phyloP scores from a whole-genome alignment of 2,113 vertebrate genomes.

The Entelurus aequoreus region DNA sequence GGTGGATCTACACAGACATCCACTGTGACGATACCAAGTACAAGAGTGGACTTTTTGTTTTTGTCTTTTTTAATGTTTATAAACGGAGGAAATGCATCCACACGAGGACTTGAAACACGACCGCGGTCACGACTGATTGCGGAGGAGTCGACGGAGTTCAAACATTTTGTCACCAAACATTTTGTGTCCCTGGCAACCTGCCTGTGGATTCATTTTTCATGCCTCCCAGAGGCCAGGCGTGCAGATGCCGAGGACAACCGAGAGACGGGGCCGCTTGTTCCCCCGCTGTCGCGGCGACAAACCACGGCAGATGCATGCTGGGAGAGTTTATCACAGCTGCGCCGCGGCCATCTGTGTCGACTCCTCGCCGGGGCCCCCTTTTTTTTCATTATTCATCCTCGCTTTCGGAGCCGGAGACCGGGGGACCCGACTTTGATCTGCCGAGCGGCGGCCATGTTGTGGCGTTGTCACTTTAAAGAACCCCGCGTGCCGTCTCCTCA shows the following conservation, averaged over 20 bases:
- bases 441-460: neutral
- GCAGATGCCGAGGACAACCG: neutral
- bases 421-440: neutral
- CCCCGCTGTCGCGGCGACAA: neutral
- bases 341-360: slow-evolving; percentile 1
- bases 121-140: no score
- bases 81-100: no score
- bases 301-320: slow-evolving; percentile 13
- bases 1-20: no score
- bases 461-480: neutral
- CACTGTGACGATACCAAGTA: no score
- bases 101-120: no score
- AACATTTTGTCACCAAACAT: no score
- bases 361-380: neutral
- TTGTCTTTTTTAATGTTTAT: no score
- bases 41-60: no score
- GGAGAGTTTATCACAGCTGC: slow-evolving; percentile 13
- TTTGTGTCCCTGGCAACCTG: no score
- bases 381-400: slow-evolving; percentile 4
- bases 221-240: neutral
- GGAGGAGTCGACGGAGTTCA: no score
- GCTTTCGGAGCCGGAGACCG: neutral
- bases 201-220: no score
- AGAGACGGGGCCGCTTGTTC: neutral
- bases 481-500: no score